Conservation (phyloP, 2,113 vertebrate species). For the Xenotilapia leptura region DNA sequence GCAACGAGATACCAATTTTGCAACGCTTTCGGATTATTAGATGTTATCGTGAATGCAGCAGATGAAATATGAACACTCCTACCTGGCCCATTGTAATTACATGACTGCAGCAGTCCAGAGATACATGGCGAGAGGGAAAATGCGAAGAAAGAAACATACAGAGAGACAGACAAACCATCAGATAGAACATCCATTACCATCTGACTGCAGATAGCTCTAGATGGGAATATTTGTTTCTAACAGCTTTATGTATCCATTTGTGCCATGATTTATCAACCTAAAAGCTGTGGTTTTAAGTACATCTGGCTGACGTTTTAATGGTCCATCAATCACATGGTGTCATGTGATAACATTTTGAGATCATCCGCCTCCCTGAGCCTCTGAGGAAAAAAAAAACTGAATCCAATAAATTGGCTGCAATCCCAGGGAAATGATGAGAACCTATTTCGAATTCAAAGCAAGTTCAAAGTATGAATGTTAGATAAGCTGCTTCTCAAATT, state of each 20-base stretch:
- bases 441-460: conserved; percentile 61
- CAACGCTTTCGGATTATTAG: conserved; percentile 77
- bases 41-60: conserved; percentile 72
- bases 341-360: conserved; percentile 66
- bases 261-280: conserved; percentile 63
- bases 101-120: conserved; percentile 51
- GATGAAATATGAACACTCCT: conserved; percentile 76
- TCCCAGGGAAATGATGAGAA: conserved; percentile 60
- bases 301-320: conserved; percentile 67
- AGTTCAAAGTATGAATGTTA: conserved; percentile 62
- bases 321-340: conserved; percentile 59
- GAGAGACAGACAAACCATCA: conserved; percentile 40
- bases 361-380: conserved; percentile 41
- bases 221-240: conserved; percentile 64
- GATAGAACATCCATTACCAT: conserved; percentile 54
- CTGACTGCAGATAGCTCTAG: conserved; percentile 41
- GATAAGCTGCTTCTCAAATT: conserved; percentile 60
- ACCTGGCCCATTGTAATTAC: conserved; percentile 74
- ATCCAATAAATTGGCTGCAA: conserved; percentile 65
- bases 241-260: conserved; percentile 66
- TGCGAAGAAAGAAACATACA: conserved; percentile 16
- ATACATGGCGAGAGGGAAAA: neutral
- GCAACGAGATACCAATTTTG: conserved; percentile 74
- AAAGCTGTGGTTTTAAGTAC: conserved; percentile 61
- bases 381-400: neutral